A percentile compares a stretch with the other conserved stretches of the same genome.
These are phyloP conservation scores for Hydropsyche tenuis DNA, from an alignment of 1,140 invertebrate genomes.

Conservation along the genomic window DNA sequence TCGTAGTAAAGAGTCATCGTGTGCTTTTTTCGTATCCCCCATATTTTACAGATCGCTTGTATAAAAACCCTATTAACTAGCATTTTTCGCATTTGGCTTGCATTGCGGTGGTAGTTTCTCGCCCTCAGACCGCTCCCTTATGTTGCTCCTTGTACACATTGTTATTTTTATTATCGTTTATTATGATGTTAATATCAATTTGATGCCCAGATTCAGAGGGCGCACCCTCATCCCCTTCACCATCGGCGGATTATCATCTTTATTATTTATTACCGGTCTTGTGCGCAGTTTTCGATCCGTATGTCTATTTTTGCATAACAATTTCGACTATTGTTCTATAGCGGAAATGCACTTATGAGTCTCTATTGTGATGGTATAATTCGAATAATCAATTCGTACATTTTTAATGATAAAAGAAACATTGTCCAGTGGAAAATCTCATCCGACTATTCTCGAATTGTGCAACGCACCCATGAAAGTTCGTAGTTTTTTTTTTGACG, in stretches of 20 bases:
- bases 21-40: too few species aligned
- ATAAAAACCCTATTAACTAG: constrained; percentile 39
- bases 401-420: too few species aligned
- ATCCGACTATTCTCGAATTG: not conserved
- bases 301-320: constrained; percentile 4
- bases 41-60: not conserved
- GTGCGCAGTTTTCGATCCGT: not conserved
- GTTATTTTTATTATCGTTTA: constrained; percentile 42
- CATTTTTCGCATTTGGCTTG: not conserved
- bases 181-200: constrained; percentile 44
- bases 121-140: constrained; percentile 4
- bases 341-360: not conserved
- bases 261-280: not conserved
- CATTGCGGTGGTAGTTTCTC: constrained; percentile 12
- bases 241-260: not conserved
- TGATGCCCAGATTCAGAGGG: not conserved
- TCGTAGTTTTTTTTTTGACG: constrained; percentile 17
- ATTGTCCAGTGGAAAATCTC: not conserved
- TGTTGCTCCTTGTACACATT: constrained; percentile 16
- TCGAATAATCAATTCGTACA: too few species aligned
- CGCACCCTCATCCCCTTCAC: too few species aligned
- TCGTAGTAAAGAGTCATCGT: not conserved
- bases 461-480: not conserved
- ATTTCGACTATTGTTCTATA: not conserved
- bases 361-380: too few species aligned